phyloP scores from a whole-genome alignment of 2,888 invertebrate genomes.

The Clepsis dumicolana region DNA sequence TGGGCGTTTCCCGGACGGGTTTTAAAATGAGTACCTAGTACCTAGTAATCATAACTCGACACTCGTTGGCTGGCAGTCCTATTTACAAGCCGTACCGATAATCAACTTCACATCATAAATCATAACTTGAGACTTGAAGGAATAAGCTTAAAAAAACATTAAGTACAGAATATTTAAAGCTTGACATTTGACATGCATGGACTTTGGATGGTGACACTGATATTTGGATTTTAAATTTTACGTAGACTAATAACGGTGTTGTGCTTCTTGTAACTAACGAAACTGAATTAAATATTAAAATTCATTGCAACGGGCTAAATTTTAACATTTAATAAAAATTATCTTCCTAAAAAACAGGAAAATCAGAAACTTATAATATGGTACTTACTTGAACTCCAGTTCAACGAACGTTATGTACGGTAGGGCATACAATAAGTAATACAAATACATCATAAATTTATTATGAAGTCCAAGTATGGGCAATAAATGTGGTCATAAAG shows the following conservation, averaged over 20 bases:
- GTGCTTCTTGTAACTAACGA: neutral
- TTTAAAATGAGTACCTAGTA: neutral
- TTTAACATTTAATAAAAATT: neutral
- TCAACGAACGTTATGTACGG: slow-evolving; percentile 21
- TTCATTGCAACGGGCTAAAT: neutral
- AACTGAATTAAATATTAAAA: neutral
- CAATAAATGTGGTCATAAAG: slow-evolving; percentile 26
- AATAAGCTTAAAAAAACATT: neutral
- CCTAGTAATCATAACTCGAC: neutral
- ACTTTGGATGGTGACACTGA: slow-evolving; percentile 9
- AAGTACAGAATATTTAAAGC: neutral
- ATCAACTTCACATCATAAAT: neutral
- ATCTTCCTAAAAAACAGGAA: slow-evolving; percentile 2
- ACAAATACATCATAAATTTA: slow-evolving; percentile 22
- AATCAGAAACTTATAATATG: neutral
- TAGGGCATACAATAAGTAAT: slow-evolving; percentile 6
- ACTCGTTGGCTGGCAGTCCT: neutral
- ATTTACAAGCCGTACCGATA: neutral
- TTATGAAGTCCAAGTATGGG: slow-evolving; percentile 23
- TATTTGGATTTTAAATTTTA: slow-evolving; percentile 7
- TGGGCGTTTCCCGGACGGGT: neutral
- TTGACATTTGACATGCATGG: neutral
- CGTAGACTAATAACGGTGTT: slow-evolving; percentile 6
- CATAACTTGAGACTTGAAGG: neutral
- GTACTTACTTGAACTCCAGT: slow-evolving; percentile 21